Evolutionary conservation across 1,140 invertebrate genomes (phyloP).

Genomic region (Melipona quadrifasciata): DNA sequence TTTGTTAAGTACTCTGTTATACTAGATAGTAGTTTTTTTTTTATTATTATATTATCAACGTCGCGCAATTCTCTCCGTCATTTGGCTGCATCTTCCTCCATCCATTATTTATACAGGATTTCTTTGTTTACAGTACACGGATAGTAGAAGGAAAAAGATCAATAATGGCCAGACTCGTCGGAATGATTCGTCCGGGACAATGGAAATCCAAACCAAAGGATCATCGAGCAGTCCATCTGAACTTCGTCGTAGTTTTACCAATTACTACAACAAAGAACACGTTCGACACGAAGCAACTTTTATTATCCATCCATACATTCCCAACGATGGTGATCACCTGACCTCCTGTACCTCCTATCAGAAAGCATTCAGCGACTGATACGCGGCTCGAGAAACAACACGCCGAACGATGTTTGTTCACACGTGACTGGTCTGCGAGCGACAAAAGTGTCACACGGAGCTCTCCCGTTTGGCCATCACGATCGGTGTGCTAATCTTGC

Average conservation of each 20-base stretch:
- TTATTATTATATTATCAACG: neutral
- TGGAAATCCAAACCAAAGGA: neutral
- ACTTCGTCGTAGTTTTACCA: neutral
- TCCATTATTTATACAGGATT: neutral
- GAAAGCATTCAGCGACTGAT: neutral
- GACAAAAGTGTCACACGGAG: constrained; percentile 77
- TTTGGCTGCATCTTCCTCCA: neutral
- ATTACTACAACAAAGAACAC: neutral
- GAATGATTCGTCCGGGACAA: neutral
- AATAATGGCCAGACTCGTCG: neutral
- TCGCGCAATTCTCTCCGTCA: neutral
- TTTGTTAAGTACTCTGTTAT: neutral
- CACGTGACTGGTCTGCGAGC: constrained; percentile 41
- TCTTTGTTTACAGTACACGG: neutral
- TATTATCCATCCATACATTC: constrained; percentile 12
- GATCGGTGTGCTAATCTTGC: constrained; percentile 72
- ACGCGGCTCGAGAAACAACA: constrained; percentile 18
- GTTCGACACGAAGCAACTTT: neutral
- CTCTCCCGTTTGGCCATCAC: constrained; percentile 80
- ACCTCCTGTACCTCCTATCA: neutral
- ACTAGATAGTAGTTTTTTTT: neutral
- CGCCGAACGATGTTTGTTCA: constrained; percentile 37
- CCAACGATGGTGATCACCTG: neutral
- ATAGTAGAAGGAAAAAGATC: neutral
- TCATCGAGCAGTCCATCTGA: too few relatives aligned